Evolutionary conservation across 2,113 vertebrate species (phyloP).

Genomic region (Podarcis muralis): DNA sequence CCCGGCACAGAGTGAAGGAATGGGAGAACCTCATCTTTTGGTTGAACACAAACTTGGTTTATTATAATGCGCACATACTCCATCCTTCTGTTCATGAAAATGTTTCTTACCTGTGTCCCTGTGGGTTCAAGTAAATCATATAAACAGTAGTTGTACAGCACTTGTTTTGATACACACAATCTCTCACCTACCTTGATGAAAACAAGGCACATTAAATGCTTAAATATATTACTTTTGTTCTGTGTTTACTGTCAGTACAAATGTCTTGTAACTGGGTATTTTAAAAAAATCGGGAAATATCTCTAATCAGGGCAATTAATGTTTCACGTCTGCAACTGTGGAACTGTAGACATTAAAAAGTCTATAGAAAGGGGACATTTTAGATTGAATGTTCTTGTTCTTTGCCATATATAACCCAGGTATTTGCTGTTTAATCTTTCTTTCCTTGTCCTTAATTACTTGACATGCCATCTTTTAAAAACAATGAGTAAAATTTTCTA

Average conservation of each 20-base stretch:
- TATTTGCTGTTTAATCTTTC: too few species aligned
- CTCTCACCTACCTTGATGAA: conserved; percentile 40
- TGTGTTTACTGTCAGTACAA: conserved; percentile 62
- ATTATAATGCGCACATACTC: conserved; percentile 72
- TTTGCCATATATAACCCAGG: too few species aligned
- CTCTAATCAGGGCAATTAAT: too few species aligned
- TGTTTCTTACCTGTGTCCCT: conserved; percentile 48
- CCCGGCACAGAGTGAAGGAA: conserved; percentile 88
- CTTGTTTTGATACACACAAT: conserved; percentile 46
- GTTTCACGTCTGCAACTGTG: too few species aligned
- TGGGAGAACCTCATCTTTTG: conserved; percentile 97
- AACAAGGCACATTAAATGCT: conserved; percentile 67
- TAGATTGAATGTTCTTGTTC: too few species aligned
- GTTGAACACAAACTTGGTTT: conserved; percentile 90
- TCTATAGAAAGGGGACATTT: too few species aligned
- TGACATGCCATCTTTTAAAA: too few species aligned
- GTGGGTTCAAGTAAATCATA: conserved; percentile 46
- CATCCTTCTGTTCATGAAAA: background rate
- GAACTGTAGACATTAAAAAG: too few species aligned
- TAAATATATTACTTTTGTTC: conserved; percentile 51
- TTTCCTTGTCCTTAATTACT: too few species aligned
- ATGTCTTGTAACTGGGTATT: conserved; percentile 49
- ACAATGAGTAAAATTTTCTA: too few species aligned
- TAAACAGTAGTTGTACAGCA: conserved; percentile 48
- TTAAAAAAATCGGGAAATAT: too few species aligned